Evolutionary conservation across 2,113 vertebrate genomes (phyloP).

Genomic region (Perognathus longimembris): DNA sequence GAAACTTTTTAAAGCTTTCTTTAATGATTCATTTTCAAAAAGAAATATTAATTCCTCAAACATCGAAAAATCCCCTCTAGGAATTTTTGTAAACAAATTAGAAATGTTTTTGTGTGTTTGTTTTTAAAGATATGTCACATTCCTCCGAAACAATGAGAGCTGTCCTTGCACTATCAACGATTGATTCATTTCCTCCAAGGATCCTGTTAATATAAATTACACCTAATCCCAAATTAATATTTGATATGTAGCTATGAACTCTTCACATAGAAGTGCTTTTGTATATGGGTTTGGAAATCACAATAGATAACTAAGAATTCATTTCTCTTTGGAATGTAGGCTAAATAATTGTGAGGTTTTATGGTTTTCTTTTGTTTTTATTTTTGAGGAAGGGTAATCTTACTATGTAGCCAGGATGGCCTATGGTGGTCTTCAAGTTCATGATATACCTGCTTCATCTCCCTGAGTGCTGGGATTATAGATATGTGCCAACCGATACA

Average conservation of each 20-base stretch:
- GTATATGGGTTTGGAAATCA: conserved; percentile 51
- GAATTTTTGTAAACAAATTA: conserved; percentile 41
- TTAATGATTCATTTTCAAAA: conserved; percentile 66
- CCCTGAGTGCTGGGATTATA: no score
- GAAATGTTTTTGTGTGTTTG: not conserved
- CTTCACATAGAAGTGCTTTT: conserved; percentile 40
- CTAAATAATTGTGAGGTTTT: not conserved
- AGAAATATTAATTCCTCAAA: conserved; percentile 54
- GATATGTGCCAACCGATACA: no score
- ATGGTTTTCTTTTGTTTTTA: not conserved
- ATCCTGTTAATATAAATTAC: conserved; percentile 1
- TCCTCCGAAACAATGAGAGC: conserved; percentile 19
- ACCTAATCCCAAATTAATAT: conserved; percentile 36
- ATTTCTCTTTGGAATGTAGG: not conserved
- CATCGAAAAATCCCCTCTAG: conserved; percentile 27
- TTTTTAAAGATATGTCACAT: not conserved
- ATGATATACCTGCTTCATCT: no score
- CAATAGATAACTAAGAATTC: conserved; percentile 15
- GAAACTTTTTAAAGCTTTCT: conserved; percentile 39
- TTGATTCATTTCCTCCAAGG: conserved; percentile 8
- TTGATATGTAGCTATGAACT: conserved; percentile 33
- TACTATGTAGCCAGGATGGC: no score
- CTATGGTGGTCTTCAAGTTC: no score
- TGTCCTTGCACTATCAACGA: conserved; percentile 17
- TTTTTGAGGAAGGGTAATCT: no score